Evolutionary conservation across 2,113 vertebrate species (phyloP).

Genomic region (Sturnus vulgaris): DNA sequence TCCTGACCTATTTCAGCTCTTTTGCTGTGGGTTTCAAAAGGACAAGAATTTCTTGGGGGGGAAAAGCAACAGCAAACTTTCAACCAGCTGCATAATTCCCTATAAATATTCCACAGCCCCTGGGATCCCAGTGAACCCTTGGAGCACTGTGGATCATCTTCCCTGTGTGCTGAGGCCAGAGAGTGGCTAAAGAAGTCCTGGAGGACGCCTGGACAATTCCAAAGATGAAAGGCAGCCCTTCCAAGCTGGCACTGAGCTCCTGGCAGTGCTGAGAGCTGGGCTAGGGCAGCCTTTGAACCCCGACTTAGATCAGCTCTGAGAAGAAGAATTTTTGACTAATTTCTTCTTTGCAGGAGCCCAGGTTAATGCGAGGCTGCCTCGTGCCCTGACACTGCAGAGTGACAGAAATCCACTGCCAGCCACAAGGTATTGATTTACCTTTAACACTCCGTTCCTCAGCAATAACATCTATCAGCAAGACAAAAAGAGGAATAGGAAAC

Average conservation of each 20-base stretch:
- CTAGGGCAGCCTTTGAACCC: not conserved
- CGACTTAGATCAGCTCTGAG: rapidly evolving
- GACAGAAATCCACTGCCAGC: not conserved
- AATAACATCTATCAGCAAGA: not conserved
- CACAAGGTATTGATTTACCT: not conserved
- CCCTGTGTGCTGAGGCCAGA: not conserved
- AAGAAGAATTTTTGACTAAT: not conserved
- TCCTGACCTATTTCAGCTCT: not conserved
- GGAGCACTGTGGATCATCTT: not conserved
- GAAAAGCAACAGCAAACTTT: not conserved
- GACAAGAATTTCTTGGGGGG: not conserved
- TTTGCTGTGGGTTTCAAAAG: not conserved
- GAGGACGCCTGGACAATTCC: not conserved
- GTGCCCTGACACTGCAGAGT: rapidly evolving
- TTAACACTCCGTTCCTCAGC: not conserved
- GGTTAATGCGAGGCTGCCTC: rapidly evolving
- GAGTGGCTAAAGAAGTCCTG: not conserved
- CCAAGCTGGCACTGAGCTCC: not conserved
- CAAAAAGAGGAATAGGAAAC: not conserved
- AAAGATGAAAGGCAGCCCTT: not conserved
- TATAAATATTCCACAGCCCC: not conserved
- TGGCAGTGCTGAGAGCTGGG: not conserved
- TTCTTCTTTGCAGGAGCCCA: not conserved
- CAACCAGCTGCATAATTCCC: not conserved
- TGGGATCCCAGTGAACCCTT: not conserved